phyloP scores from a whole-genome alignment of 2,888 invertebrate genomes.

The Drosophila nr. fundita region DNA sequence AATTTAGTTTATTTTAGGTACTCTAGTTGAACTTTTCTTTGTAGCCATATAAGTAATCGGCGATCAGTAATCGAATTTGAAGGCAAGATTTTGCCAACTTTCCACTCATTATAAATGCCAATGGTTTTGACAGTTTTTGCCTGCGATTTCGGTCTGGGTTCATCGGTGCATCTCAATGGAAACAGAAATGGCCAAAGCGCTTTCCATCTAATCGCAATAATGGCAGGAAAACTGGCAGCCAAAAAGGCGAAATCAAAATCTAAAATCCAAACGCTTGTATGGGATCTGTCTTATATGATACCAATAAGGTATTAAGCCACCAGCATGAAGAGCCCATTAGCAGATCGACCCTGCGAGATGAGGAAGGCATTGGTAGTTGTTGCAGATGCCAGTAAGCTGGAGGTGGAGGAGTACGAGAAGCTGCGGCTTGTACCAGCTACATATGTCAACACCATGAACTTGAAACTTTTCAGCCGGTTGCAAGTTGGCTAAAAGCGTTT shows the following conservation, averaged over 20 bases:
- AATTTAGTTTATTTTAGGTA: not conserved
- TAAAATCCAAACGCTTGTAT: constrained; percentile 17
- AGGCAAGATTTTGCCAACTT: constrained; percentile 46
- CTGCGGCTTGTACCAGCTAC: constrained; percentile 45
- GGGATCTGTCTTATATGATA: constrained; percentile 59
- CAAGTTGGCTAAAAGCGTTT: constrained; percentile 73
- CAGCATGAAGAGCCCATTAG: constrained; percentile 51
- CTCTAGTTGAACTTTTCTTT: not conserved
- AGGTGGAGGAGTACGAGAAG: constrained; percentile 6
- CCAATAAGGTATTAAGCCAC: constrained; percentile 42
- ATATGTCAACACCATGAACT: constrained; percentile 81
- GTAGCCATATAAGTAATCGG: constrained; percentile 6
- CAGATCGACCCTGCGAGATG: constrained; percentile 26
- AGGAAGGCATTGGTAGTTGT: constrained; percentile 1
- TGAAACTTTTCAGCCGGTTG: constrained; percentile 62
- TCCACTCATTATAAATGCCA: constrained; percentile 78
- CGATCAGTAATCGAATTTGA: constrained; percentile 24
- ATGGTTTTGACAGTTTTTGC: constrained; percentile 45
- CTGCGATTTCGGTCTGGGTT: constrained; percentile 48
- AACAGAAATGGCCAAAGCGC: constrained; percentile 20
- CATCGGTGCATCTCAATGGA: constrained; percentile 65
- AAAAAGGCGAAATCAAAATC: constrained; percentile 35
- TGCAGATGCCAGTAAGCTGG: not conserved
- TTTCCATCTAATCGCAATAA: constrained; percentile 58
- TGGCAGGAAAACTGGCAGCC: constrained; percentile 41